Evolutionary conservation across 2,888 invertebrate genomes (phyloP), one percentile per base, ranked within the genome.

Genomic region (Ornithoptera alexandrae): DNA sequence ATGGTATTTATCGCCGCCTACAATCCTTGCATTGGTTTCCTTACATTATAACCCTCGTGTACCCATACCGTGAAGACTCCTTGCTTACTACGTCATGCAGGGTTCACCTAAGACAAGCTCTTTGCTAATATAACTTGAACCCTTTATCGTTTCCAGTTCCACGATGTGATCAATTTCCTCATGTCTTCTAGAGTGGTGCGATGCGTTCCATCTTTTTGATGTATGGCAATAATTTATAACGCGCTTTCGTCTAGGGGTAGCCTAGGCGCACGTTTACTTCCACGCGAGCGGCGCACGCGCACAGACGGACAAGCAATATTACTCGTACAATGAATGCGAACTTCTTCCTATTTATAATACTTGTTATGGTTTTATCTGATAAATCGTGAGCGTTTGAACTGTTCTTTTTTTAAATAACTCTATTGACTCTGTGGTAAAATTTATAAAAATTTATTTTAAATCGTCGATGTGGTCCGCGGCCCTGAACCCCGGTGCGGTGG

Each of bases 401-500:
- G 39, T 30, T 60, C 36, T 20, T 62, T 62, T 62, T 69, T 57
- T 22, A 22, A 22, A 22, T 22, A 22, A 1, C 22, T 22, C 22
- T 22, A 22, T 22, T 22, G 22, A 22, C 22, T 22, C 15, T 46
- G 46, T 46, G 12, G 15, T 15, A 0, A 46, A 46, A 15, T 46
- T 15, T 46, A 46, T 5, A 8, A 46, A 7, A 46, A 46, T 46
- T 10, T 46, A 6, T 73, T 70, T 72, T 76, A 74, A 74, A 71
- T 62, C 3, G 77, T 73, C 74, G 22, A 22, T 22, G 75, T 78
- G 74, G 75, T 70, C 75, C 76, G 75, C 50, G 17, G 39, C 30
- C 62, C 17, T 57, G 18, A 22, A 59, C 12, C 12, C 12, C 22
- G 62, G 39, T 62, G 76, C 12, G 3, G 74, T 78, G 75, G 73